Evolutionary conservation across 2,888 invertebrate species (phyloP), one percentile per base, ranked within the genome.

Genomic region (Eubasilissa splendida): DNA sequence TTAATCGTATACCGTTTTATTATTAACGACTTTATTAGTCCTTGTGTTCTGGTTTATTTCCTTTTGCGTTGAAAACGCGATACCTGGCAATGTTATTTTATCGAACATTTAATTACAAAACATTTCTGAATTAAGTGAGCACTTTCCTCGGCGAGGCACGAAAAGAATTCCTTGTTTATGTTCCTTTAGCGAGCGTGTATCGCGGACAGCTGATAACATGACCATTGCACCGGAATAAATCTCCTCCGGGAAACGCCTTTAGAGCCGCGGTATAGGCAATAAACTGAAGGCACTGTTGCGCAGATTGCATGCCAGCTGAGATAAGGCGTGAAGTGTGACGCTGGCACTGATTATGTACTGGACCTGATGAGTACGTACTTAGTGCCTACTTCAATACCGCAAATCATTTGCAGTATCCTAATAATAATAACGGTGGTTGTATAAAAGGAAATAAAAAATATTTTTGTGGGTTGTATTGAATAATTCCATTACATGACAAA

Each of bases 141-240:
- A 75, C 59, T 75, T 60, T 59, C 14, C 59, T 60, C 59, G 14
- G 59, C 42, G 4, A 60, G 33, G 74, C 14, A 60, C 59, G 60
- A 60, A 75, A 33, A 59, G 59, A 75, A 59, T 58, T 75, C 59
- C 74, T 59, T 4, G 74, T 75, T 75, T 75, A 75, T 75, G 50
- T 60, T 52, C 11, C 74, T 50, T 14, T 56, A 42, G 53, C 31
- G 31, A 31, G 56, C 42, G 8, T 76, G 77, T 77, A 52, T 65
- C 50, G 77, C 70, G 74, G 75, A 79, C 68, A 68, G 65, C 66
- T 56, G 79, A 79, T 79, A 79, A 66, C 76, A 42, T 68, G 76
- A 71, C 75, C 59, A 58, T 22, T 65, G 56, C 33, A 31, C 73
- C 77, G 63, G 80, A 77, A 80, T 80, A 80, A 80, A 80, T 77